A percentile compares a stretch with the other conserved stretches of the same genome.
These are phyloP conservation scores for Biston stratarius DNA, from an alignment of 2,888 invertebrate species.

Conservation along the genomic window DNA sequence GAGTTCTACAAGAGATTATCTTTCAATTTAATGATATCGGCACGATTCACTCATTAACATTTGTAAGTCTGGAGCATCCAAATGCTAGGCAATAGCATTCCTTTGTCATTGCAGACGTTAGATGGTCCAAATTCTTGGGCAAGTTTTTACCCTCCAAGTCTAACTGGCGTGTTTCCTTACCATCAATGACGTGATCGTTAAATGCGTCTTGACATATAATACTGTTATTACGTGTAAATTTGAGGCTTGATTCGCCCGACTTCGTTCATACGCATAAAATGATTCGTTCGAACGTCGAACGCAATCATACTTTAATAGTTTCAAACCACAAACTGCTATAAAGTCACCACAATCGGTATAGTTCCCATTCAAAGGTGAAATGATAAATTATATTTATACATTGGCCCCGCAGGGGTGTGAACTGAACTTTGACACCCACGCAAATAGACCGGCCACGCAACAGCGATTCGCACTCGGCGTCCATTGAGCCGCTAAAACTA, in stretches of 20 bases:
- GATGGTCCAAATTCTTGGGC: too few species aligned
- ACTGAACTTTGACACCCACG: slow-evolving; percentile 72
- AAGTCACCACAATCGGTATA: slow-evolving; percentile 8
- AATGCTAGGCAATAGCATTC: too few species aligned
- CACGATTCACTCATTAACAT: too few species aligned
- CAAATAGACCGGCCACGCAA: slow-evolving; percentile 59
- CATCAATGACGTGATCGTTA: neutral
- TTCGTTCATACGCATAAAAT: neutral
- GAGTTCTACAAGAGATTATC: too few species aligned
- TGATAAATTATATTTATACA: slow-evolving; percentile 57
- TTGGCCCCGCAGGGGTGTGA: slow-evolving; percentile 54
- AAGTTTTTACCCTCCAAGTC: too few species aligned
- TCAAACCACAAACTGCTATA: slow-evolving; percentile 8
- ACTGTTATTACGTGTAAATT: too few species aligned
- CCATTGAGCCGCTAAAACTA: slow-evolving; percentile 42
- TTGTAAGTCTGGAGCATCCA: too few species aligned
- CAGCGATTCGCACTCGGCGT: slow-evolving; percentile 43
- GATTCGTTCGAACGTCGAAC: too few species aligned
- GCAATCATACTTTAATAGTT: neutral
- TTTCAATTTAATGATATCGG: too few species aligned
- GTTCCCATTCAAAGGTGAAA: slow-evolving; percentile 43
- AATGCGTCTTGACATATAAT: too few species aligned
- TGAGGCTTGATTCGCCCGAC: neutral
- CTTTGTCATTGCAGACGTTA: too few species aligned
- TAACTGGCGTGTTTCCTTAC: neutral